Percentiles rank a stretch among this genome's conserved stretches.
Evolutionary conservation across 2,888 invertebrate genomes (phyloP).

Genomic region (Neoaliturus tenellus): DNA sequence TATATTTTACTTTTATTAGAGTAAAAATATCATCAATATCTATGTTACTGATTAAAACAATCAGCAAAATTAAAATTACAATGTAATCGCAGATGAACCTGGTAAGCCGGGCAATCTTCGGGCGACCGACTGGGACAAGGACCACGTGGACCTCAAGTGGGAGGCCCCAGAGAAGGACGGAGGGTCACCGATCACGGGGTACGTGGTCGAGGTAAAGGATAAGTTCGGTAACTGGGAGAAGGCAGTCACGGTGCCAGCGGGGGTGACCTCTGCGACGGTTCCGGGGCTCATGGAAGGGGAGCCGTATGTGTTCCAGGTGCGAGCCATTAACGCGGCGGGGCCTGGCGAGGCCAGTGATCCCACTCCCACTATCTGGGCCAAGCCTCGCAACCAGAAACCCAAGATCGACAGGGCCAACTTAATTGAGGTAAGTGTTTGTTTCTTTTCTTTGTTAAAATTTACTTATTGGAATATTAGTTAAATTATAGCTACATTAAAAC

Average conservation of each 20-base stretch:
- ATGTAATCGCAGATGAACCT: slow-evolving; percentile 86
- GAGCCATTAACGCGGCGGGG: slow-evolving; percentile 93
- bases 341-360: slow-evolving; percentile 95
- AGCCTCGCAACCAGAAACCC: slow-evolving; percentile 92
- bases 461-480: too few relatives aligned
- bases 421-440: slow-evolving; percentile 75
- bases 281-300: slow-evolving; percentile 94
- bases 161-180: slow-evolving; percentile 90
- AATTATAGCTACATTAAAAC: too few relatives aligned
- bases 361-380: slow-evolving; percentile 89
- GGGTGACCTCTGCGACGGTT: slow-evolving; percentile 88
- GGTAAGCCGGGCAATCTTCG: slow-evolving; percentile 90
- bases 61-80: too few relatives aligned
- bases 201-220: slow-evolving; percentile 93
- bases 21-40: too few relatives aligned
- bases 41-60: too few relatives aligned
- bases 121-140: slow-evolving; percentile 96
- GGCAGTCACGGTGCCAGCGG: slow-evolving; percentile 90
- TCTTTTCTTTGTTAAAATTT: too few relatives aligned
- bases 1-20: too few relatives aligned
- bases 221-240: slow-evolving; percentile 97
- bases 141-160: slow-evolving; percentile 96
- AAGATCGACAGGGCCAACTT: slow-evolving; percentile 94
- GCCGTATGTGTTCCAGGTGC: slow-evolving; percentile 91
- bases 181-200: slow-evolving; percentile 90